Conservation (phyloP, 2,797 vertebrate species). For the Sparus aurata region DNA sequence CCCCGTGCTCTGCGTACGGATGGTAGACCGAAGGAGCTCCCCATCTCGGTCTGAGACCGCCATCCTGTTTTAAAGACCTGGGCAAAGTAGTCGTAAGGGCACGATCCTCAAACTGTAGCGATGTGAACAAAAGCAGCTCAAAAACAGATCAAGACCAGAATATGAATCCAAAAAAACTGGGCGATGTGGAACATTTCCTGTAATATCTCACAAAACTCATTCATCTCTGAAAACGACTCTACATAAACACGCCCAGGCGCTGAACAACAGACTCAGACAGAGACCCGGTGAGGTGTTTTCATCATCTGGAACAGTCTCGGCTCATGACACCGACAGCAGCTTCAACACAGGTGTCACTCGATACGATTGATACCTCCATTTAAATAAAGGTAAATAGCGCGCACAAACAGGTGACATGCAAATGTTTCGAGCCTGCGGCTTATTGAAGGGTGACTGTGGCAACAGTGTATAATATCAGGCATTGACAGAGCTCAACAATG, state of each 20-base stretch:
- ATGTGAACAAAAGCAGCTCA: background rate
- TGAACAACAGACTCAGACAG: background rate
- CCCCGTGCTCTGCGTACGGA: accelerated
- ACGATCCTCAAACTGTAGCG: background rate
- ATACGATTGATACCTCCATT: background rate
- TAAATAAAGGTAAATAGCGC: slow-evolving; percentile 7
- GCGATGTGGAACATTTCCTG: background rate
- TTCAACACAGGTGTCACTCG: background rate
- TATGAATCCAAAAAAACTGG: background rate
- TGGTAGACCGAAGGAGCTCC: background rate
- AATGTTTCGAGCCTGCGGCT: slow-evolving; percentile 17
- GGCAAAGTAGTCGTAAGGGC: background rate
- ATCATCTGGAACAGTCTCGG: background rate
- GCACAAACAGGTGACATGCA: slow-evolving; percentile 60
- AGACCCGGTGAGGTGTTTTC: background rate
- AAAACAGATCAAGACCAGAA: background rate
- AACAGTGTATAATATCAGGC: background rate
- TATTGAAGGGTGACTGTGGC: background rate
- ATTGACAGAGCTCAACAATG: background rate
- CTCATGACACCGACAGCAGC: background rate
- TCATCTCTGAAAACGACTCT: background rate
- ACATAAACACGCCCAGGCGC: background rate
- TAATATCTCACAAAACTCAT: background rate
- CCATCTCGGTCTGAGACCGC: background rate
- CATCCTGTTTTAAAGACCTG: slow-evolving; percentile 24